Conservation (phyloP, 2,888 invertebrate genomes). For the Hypena proboscidalis region DNA sequence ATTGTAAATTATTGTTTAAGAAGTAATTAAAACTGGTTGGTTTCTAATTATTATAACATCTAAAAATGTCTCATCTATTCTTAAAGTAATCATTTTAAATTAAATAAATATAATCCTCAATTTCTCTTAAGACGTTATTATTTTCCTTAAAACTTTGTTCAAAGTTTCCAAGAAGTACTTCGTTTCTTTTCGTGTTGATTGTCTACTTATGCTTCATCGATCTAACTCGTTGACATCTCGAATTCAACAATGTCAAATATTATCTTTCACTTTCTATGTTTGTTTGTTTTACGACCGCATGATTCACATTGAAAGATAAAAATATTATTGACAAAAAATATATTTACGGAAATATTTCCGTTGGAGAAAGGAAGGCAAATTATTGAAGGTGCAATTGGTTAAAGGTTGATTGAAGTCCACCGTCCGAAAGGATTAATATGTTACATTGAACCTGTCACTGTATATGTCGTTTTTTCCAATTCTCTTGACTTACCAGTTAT, state of each 20-base stretch:
- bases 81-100: background rate
- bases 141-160: background rate
- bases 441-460: constrained; percentile 22
- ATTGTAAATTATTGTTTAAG: too few relatives aligned
- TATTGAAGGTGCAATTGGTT: constrained; percentile 27
- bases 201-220: constrained; percentile 4
- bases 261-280: constrained; percentile 24
- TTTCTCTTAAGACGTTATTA: too few relatives aligned
- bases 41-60: too few relatives aligned
- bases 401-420: constrained; percentile 25
- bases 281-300: constrained; percentile 15
- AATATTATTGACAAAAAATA: constrained; percentile 10
- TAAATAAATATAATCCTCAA: too few relatives aligned
- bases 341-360: constrained; percentile 30
- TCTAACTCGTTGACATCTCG: constrained; percentile 18
- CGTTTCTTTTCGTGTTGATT: constrained; percentile 27
- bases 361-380: constrained; percentile 31
- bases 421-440: constrained; percentile 17
- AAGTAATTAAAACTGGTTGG: too few relatives aligned
- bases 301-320: constrained; percentile 19
- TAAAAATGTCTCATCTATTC: too few relatives aligned
- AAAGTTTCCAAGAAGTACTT: constrained; percentile 31
- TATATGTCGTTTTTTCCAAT: constrained; percentile 21
- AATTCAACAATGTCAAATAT: constrained; percentile 8
- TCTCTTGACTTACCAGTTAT: background rate